Base-by-base conservation (phyloP, 2,113 vertebrate species). In the Istiophorus platypterus region DNA sequence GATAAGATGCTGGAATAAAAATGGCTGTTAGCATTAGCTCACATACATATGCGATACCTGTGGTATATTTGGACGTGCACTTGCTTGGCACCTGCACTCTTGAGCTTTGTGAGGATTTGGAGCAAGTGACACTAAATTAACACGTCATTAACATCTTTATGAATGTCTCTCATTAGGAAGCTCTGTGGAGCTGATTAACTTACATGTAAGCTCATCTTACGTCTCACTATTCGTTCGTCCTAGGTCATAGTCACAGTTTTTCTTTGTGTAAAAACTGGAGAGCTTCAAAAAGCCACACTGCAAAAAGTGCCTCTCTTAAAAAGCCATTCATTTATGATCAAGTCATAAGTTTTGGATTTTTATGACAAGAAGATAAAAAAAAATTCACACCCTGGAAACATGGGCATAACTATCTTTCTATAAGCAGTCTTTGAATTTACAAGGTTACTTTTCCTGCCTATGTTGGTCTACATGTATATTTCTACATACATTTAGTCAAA, bases 201-300 rank as follows among this genome's bases (percentile, higher is more conserved):
- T 57, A 29, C n/a, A 13, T 51, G 49, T 12, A 34, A 37, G 6
- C 51, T 59, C 47, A 61, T 77, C 56, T 64, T 63, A 77, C 10
- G 4, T 61, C 42, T 47, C 37, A 51, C 18, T 68, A 15, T 80
- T 54, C 73, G 67, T 72, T n/a, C n/a, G n/a, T n/a, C n/a, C n/a
- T n/a, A n/a, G n/a, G n/a, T n/a, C 2, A 39, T 49, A 39, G 18
- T 85, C 54, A 47, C 62, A 59, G 47, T 62, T 14, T 79, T 42
- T 80, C 62, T 84, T 77, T 75, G 65, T 63, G 7, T 42, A 65
- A 56, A 64, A 56, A 64, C 58, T 72, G 51, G 15, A 66, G 34
- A 37, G 59, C 39, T 75, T 64, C 64, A 69, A 26, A 71, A 59
- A 37, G 66, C 5, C 10, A 17, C 54, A 2, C 58, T 61, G 64